These are phyloP conservation scores for Pachycephus smyrnensis DNA, from an alignment of 2,888 invertebrate genomes.

Conservation along the genomic window DNA sequence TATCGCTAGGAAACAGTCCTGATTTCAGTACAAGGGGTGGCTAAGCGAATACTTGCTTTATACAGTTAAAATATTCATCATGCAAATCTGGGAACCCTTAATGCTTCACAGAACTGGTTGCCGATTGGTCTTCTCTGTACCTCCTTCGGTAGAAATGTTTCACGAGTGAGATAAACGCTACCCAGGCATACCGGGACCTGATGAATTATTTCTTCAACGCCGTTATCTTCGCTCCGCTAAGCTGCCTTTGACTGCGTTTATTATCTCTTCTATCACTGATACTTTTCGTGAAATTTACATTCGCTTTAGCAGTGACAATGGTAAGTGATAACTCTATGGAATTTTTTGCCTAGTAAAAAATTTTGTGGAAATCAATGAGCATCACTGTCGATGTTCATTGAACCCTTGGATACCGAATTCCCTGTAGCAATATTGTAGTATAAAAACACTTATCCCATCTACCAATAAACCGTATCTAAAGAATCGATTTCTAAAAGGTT, in stretches of 20 bases:
- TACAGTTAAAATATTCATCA: conserved; percentile 18
- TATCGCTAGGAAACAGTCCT: conserved; percentile 13
- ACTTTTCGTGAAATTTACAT: background rate
- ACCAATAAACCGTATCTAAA: background rate
- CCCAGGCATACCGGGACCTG: background rate
- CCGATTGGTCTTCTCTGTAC: conserved; percentile 5
- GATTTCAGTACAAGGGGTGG: background rate
- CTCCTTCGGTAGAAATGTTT: background rate
- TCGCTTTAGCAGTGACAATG: background rate
- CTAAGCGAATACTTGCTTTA: conserved; percentile 12
- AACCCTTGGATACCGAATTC: background rate
- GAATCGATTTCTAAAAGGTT: background rate
- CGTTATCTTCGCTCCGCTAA: background rate
- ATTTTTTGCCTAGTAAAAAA: background rate
- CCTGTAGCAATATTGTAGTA: background rate
- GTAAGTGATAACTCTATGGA: background rate
- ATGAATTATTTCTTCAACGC: background rate
- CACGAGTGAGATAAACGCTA: background rate
- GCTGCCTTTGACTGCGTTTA: background rate
- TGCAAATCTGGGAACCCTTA: conserved; percentile 14
- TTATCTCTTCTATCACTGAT: background rate
- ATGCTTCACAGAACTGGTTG: background rate
- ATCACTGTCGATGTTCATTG: background rate
- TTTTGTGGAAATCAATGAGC: background rate
- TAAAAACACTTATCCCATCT: background rate